phyloP scores from a whole-genome alignment of 2,888 invertebrate genomes.

The Macrophya annulata region DNA sequence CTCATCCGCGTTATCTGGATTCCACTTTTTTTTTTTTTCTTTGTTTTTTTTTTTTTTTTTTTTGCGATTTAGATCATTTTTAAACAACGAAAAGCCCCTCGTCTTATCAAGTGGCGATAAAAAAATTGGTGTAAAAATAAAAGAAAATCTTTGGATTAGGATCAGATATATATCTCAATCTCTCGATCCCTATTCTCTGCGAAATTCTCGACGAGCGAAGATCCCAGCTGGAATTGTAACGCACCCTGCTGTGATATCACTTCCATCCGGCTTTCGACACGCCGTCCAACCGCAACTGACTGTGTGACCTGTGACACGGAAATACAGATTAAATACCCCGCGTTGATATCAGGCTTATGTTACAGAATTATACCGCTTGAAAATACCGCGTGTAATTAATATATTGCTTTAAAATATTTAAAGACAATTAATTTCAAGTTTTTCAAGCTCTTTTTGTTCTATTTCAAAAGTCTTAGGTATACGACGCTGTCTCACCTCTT shows the following conservation, averaged over 20 bases:
- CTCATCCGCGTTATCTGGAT: background rate
- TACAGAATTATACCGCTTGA: background rate
- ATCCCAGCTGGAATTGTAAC: background rate
- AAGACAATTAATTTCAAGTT: background rate
- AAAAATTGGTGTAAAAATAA: background rate
- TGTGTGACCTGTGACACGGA: constrained; percentile 37
- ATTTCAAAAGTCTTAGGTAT: background rate
- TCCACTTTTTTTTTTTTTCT: background rate
- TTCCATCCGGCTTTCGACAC: constrained; percentile 44
- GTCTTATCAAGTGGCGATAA: background rate
- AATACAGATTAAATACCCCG: constrained; percentile 31
- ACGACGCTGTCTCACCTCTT: constrained; percentile 1
- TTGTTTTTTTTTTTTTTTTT: background rate
- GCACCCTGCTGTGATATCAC: constrained; percentile 26
- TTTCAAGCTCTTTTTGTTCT: background rate
- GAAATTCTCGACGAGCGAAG: background rate
- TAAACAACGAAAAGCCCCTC: background rate
- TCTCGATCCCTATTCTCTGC: background rate
- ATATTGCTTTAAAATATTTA: background rate
- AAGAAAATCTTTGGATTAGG: background rate
- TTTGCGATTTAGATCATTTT: background rate
- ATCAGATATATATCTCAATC: background rate
- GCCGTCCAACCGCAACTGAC: background rate
- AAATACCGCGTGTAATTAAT: background rate
- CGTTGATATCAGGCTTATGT: background rate